phyloP scores from a whole-genome alignment of 1,140 invertebrate genomes.

The Cylas formicarius region DNA sequence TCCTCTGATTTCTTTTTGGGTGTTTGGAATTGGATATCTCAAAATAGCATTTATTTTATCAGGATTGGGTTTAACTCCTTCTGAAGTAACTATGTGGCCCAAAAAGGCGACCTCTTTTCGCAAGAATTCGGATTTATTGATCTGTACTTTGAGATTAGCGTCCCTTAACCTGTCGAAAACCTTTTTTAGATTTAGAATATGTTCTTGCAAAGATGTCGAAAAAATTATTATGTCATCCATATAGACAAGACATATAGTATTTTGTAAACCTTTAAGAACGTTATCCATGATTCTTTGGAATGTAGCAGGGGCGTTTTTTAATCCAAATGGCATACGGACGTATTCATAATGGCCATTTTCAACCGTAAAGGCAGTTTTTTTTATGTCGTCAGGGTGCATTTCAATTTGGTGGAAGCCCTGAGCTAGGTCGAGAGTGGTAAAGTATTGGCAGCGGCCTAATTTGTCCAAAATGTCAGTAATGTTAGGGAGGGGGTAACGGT shows the following conservation, averaged over 20 bases:
- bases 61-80: conserved; percentile 31
- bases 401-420: too few relatives aligned
- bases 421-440: conserved; percentile 41
- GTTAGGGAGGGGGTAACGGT: conserved; percentile 44
- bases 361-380: conserved; percentile 38
- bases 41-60: conserved; percentile 32
- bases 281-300: conserved; percentile 8
- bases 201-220: conserved; percentile 29
- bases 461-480: conserved; percentile 42
- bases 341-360: conserved; percentile 22
- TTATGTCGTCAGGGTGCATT: conserved; percentile 17
- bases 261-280: conserved; percentile 5
- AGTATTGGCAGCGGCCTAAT: conserved; percentile 37
- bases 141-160: conserved; percentile 26
- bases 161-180: conserved; percentile 21
- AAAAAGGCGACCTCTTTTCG: conserved; percentile 24
- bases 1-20: conserved; percentile 21
- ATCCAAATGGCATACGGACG: conserved; percentile 21
- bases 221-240: too few relatives aligned
- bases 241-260: conserved; percentile 27
- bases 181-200: conserved; percentile 24
- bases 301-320: conserved; percentile 10
- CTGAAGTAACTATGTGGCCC: conserved; percentile 27
- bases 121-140: conserved; percentile 9
- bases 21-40: conserved; percentile 36